Conservation (phyloP, 2,888 invertebrate genomes). For the Conus canariensis region DNA sequence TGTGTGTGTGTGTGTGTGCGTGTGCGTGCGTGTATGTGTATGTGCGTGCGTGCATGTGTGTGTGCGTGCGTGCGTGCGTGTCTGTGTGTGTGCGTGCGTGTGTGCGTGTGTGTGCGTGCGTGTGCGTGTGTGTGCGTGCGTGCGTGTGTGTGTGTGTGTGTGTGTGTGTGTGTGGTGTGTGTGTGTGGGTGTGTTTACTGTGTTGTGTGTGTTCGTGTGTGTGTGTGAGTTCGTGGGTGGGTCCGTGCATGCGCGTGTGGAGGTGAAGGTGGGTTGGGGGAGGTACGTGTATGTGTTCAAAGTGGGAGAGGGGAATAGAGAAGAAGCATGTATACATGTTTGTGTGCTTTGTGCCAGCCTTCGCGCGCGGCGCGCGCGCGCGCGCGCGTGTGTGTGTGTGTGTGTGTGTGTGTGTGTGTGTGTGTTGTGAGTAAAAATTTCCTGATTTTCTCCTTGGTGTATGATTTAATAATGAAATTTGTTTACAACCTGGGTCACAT, state of each 20-base stretch:
- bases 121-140: background rate
- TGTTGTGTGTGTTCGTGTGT: background rate
- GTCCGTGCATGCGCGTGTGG: background rate
- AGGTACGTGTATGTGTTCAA: background rate
- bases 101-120: background rate
- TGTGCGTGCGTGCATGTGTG: background rate
- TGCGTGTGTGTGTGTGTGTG: background rate
- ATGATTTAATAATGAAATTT: too few relatives aligned
- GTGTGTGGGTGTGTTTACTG: background rate
- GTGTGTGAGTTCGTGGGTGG: background rate
- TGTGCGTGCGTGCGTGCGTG: background rate
- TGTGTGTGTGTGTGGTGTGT: background rate
- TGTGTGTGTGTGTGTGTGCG: background rate
- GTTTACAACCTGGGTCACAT: too few relatives aligned
- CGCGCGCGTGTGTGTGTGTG: background rate
- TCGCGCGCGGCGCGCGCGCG: too few relatives aligned
- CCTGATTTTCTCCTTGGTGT: too few relatives aligned
- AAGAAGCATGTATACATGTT: background rate
- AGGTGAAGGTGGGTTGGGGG: background rate
- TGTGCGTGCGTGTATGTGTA: background rate
- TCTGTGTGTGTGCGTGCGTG: background rate
- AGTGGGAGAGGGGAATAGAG: background rate
- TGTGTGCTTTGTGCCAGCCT: too few relatives aligned
- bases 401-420: too few relatives aligned
- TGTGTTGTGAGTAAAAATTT: too few relatives aligned